Conservation (phyloP, 2,888 invertebrate species). For the Cloeon dipterum region DNA sequence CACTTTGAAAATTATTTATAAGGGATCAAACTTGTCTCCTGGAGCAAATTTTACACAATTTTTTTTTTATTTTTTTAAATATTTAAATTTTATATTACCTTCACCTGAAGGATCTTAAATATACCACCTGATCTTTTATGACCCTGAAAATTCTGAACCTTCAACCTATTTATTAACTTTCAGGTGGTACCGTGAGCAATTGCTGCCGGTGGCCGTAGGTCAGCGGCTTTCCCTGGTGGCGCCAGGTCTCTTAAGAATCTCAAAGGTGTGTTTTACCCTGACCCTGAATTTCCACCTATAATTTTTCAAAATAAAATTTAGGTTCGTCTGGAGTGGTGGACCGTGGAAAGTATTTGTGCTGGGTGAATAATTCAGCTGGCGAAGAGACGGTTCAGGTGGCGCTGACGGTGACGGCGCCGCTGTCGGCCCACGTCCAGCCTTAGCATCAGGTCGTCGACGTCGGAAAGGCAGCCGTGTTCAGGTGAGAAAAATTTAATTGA, state of each 20-base stretch:
- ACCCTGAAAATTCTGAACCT: too few species aligned
- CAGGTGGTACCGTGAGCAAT: slow-evolving; percentile 53
- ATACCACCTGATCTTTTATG: too few species aligned
- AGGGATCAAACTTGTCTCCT: too few species aligned
- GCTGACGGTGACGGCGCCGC: slow-evolving; percentile 57
- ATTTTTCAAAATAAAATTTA: too few species aligned
- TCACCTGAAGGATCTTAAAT: too few species aligned
- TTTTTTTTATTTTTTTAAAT: background rate
- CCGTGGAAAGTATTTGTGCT: slow-evolving; percentile 69
- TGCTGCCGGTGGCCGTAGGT: slow-evolving; percentile 35
- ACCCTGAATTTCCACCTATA: too few species aligned
- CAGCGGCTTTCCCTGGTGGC: slow-evolving; percentile 28
- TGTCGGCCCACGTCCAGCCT: slow-evolving; percentile 59
- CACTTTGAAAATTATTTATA: too few species aligned
- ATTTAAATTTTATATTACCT: slow-evolving; percentile 4
- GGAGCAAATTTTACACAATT: background rate
- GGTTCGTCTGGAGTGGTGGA: slow-evolving; percentile 54
- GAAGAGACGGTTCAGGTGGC: slow-evolving; percentile 56
- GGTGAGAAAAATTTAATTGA: too few species aligned
- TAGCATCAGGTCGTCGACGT: slow-evolving; percentile 48
- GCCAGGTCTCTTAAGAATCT: slow-evolving; percentile 40
- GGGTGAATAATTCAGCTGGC: slow-evolving; percentile 75
- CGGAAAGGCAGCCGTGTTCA: slow-evolving; percentile 62
- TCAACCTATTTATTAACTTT: too few species aligned
- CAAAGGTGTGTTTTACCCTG: too few species aligned